Evolutionary conservation across 2,797 vertebrate species (phyloP), one percentile per base, ranked within the genome.

Genomic region (Tokudaia tokunoshimensis): DNA sequence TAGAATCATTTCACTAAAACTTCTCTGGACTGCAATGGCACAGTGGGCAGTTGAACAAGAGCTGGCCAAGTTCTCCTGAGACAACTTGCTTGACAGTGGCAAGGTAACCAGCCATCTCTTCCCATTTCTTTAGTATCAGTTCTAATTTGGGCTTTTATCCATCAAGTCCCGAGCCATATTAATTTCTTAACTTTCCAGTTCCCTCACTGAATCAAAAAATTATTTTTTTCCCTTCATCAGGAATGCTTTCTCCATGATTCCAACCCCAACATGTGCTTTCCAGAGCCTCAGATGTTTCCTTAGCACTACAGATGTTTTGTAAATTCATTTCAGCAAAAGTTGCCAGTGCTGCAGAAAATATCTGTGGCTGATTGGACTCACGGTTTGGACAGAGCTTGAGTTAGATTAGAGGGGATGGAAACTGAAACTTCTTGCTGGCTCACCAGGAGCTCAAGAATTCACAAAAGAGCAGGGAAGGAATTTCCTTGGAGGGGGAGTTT

Each of bases 271-370:
- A 98, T 92, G 63, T 97, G 97, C 94, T 96, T 95, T 93, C 94
- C 94, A 96, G 95, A 96, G 92, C 83, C 75, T 90, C 94, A 67
- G 78, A 96, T 96, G 79, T 83, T 94, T 92, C 91, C 34, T 95
- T 90, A 89, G 31, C 70, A 91, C 91, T 94, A 76, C 97, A 97
- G 97, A 97, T 97, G 97, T 97, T 97, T 94, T 95, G 91, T 94
- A 95, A 97, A 97, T 97, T 94, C 91, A 74, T 94, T 95, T 97
- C 75, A 94, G 79, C 92, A 93, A 82, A 95, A 92, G 89, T 96
- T 94, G 96, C 96, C 70, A 63, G 81, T 76, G 22, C 95, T 97
- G 92, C 59, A 96, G 89, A 97, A 97, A 95, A 75, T 87, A 37
- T 92, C 88, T 96, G 47, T 70, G 85, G 93, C 87, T 97, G 83